A percentile compares a stretch with the other conserved stretches of the same genome.
These are phyloP conservation scores for Malthinus flaveolus DNA, from an alignment of 2,888 invertebrate genomes.

Conservation along the genomic window DNA sequence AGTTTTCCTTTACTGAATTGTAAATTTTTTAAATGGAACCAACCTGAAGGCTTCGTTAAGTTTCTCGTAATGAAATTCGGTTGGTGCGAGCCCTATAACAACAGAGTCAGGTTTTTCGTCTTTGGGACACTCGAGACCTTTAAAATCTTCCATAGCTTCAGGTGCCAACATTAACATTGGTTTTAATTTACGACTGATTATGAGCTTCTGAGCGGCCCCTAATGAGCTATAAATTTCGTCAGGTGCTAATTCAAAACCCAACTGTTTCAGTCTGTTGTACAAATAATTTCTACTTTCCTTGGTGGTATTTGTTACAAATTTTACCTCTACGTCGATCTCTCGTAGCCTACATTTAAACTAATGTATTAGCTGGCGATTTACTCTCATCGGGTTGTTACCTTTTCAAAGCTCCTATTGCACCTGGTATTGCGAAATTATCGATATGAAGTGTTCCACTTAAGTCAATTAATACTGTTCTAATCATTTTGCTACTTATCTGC, in stretches of 20 bases:
- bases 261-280: constrained; percentile 60
- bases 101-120: constrained; percentile 66
- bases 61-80: constrained; percentile 71
- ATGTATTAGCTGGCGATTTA: constrained; percentile 24
- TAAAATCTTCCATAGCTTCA: constrained; percentile 77
- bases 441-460: constrained; percentile 83
- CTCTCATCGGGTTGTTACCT: constrained; percentile 54
- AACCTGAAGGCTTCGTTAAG: constrained; percentile 76
- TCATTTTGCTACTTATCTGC: too few species aligned
- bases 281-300: constrained; percentile 73
- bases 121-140: constrained; percentile 55
- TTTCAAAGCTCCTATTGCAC: constrained; percentile 69
- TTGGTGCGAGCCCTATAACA: constrained; percentile 77
- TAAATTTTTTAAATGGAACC: constrained; percentile 16
- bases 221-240: constrained; percentile 79
- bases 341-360: constrained; percentile 54
- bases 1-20: neutral
- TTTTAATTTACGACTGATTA: constrained; percentile 62
- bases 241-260: constrained; percentile 69
- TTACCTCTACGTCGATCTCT: constrained; percentile 60
- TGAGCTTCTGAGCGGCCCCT: constrained; percentile 66
- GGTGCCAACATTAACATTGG: constrained; percentile 73
- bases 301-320: constrained; percentile 86
- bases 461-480: constrained; percentile 76
- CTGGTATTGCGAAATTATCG: constrained; percentile 68